These are phyloP conservation scores for Ictalurus furcatus DNA, from an alignment of 2,113 vertebrate species.

Conservation along the genomic window DNA sequence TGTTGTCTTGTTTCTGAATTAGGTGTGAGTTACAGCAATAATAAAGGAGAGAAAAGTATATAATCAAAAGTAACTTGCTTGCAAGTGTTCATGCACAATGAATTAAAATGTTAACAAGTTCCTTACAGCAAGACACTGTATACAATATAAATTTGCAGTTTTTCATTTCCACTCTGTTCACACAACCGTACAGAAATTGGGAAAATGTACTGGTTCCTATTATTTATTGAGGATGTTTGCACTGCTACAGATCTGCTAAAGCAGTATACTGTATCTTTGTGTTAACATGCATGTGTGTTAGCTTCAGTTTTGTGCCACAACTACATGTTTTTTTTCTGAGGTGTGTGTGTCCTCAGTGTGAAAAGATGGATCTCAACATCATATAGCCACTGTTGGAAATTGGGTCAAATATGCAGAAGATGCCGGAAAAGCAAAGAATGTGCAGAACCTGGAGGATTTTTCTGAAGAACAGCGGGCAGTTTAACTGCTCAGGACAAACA, in stretches of 20 bases:
- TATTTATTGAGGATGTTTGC: background rate
- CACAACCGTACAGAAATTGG: background rate
- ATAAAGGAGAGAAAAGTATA: background rate
- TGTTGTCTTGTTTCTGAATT: constrained; percentile 19
- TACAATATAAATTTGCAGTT: background rate
- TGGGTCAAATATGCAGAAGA: no score
- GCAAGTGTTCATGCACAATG: background rate
- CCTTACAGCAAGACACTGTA: background rate
- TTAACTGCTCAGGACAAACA: no score
- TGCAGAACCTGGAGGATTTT: no score
- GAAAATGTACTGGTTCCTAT: background rate
- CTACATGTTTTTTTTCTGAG: background rate
- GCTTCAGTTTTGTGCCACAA: no score
- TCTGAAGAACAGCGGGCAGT: no score
- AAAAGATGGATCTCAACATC: no score
- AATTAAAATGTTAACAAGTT: constrained; percentile 1
- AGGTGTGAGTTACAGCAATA: background rate
- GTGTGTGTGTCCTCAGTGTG: no score
- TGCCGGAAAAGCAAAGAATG: no score
- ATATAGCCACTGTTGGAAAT: no score
- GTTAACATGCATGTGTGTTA: background rate
- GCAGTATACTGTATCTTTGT: background rate
- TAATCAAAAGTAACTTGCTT: constrained; percentile 2
- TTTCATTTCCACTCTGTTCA: background rate
- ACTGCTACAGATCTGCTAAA: background rate